Conservation (phyloP, 2,797 vertebrate genomes). For the Eospalax fontanierii region DNA sequence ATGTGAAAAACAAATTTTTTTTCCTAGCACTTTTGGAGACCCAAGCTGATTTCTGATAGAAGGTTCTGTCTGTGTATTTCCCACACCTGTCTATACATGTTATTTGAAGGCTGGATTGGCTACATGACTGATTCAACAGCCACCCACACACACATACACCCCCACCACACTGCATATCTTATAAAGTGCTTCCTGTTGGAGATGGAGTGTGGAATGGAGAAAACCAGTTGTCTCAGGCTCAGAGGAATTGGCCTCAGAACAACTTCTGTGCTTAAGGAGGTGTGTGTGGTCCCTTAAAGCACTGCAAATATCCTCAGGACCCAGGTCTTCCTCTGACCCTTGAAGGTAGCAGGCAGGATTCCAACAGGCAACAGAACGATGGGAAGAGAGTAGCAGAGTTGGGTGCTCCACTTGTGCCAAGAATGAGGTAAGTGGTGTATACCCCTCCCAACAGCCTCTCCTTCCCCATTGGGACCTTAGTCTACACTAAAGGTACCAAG, state of each 20-base stretch:
- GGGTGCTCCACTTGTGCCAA: constrained; percentile 1
- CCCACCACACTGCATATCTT: neutral
- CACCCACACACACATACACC: too few species aligned
- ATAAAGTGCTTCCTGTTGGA: neutral
- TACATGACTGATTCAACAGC: neutral
- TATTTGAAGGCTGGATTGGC: neutral
- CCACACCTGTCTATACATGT: neutral
- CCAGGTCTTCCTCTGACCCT: neutral
- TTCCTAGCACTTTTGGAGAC: constrained; percentile 45
- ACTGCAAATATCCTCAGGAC: neutral
- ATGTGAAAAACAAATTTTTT: constrained; percentile 43
- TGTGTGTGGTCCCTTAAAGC: neutral
- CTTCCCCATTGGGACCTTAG: neutral
- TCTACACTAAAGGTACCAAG: constrained; percentile 56
- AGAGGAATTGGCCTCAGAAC: neutral
- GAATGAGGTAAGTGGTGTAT: constrained; percentile 35
- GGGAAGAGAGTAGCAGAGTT: neutral
- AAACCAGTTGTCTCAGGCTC: neutral
- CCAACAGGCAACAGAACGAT: neutral
- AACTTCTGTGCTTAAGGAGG: neutral
- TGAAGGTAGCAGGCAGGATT: neutral
- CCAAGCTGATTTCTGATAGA: neutral
- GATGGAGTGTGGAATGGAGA: neutral
- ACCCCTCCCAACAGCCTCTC: constrained; percentile 17
- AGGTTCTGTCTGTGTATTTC: neutral